These are phyloP conservation scores for Pseudomyrmex gracilis DNA, from an alignment of 1,140 invertebrate genomes.

Conservation along the genomic window DNA sequence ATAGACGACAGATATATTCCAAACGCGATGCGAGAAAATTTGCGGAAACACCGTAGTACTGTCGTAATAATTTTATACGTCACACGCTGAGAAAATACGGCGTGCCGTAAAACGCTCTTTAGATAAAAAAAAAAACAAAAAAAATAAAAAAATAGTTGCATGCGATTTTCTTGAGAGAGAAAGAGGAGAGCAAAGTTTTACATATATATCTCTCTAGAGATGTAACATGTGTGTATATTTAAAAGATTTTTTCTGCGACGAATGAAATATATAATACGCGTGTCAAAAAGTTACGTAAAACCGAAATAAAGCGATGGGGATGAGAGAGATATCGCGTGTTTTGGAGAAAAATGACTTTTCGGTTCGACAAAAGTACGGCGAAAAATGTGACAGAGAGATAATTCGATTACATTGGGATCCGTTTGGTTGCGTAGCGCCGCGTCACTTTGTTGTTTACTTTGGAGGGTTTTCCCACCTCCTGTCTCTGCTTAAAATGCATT, in stretches of 20 bases:
- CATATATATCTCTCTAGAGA: no score
- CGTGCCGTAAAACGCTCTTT: no score
- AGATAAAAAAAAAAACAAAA: no score
- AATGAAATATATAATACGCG: no score
- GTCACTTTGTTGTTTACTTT: slow-evolving; percentile 65
- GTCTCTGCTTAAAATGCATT: slow-evolving; percentile 74
- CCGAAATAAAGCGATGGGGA: no score
- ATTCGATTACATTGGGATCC: slow-evolving; percentile 41
- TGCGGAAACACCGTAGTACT: background rate
- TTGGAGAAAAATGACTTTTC: background rate
- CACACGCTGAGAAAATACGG: no score
- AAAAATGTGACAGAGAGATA: slow-evolving; percentile 53
- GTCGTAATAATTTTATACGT: background rate
- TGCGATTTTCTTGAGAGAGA: no score
- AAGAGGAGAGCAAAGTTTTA: no score
- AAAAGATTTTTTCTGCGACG: no score
- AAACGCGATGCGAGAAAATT: background rate
- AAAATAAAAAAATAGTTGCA: no score
- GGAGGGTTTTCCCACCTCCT: background rate
- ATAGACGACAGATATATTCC: background rate
- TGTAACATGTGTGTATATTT: no score
- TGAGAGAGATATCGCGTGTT: background rate
- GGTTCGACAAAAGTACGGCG: slow-evolving; percentile 20
- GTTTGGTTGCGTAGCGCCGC: slow-evolving; percentile 21
- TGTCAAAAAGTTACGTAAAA: no score